phyloP scores from a whole-genome alignment of 2,888 invertebrate species.

The Xylocampa areola region DNA sequence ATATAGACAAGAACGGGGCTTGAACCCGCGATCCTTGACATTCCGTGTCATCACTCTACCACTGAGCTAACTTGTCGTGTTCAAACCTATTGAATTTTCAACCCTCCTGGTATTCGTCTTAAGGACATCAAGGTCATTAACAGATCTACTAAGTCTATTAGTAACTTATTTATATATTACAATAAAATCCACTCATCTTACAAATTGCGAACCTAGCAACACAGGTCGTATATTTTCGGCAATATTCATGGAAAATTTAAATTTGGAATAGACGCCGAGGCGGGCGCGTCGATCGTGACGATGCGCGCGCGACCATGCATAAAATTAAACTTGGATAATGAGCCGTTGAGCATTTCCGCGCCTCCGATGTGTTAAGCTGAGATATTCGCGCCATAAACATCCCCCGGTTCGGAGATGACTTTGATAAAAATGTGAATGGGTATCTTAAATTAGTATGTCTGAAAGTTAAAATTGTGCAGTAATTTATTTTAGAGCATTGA shows the following conservation, averaged over 20 bases:
- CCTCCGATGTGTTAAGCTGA: conserved; percentile 77
- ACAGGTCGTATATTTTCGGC: conserved; percentile 63
- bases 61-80: too few species aligned
- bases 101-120: too few species aligned
- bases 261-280: conserved; percentile 66
- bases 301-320: conserved; percentile 85
- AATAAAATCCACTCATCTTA: conserved; percentile 4
- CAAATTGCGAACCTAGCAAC: conserved; percentile 20
- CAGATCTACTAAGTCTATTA: too few species aligned
- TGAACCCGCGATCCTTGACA: too few species aligned
- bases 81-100: too few species aligned
- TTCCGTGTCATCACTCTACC: too few species aligned
- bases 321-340: conserved; percentile 89
- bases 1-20: too few species aligned
- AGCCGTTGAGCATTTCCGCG: conserved; percentile 73
- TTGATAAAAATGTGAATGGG: conserved; percentile 38
- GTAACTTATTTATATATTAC: too few species aligned
- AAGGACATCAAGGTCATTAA: too few species aligned
- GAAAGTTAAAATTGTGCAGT: conserved; percentile 1
- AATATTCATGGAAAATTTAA: conserved; percentile 71
- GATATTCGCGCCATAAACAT: conserved; percentile 74
- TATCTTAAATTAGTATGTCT: conserved; percentile 2
- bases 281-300: conserved; percentile 69
- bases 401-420: conserved; percentile 37
- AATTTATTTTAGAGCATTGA: too few species aligned